These are phyloP conservation scores for Halictus quadricinctus DNA, from an alignment of 2,888 invertebrate genomes.

Conservation along the genomic window DNA sequence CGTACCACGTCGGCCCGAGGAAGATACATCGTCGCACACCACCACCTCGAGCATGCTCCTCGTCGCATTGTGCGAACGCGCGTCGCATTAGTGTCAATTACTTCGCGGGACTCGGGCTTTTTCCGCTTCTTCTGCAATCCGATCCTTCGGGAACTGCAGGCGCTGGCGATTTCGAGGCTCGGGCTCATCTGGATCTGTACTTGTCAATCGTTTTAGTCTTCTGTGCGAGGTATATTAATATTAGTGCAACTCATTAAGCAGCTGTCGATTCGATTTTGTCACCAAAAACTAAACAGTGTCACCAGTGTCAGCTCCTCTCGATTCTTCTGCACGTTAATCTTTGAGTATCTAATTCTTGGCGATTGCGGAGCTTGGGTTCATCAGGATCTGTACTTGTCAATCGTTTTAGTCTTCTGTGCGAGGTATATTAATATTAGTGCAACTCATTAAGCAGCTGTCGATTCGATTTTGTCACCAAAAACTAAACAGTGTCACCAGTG, in stretches of 20 bases:
- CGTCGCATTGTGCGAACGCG: slow-evolving; percentile 11
- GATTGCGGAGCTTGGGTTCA: too few species aligned
- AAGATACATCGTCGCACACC: slow-evolving; percentile 7
- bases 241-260: background rate
- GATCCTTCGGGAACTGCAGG: background rate
- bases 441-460: too few species aligned
- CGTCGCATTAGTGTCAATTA: slow-evolving; percentile 4
- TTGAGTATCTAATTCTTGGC: too few species aligned
- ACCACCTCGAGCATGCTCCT: slow-evolving; percentile 7
- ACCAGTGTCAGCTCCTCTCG: too few species aligned
- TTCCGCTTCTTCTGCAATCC: background rate
- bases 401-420: too few species aligned
- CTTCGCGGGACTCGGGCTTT: background rate
- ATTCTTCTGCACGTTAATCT: too few species aligned
- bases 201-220: background rate
- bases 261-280: too few species aligned
- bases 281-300: too few species aligned
- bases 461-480: too few species aligned
- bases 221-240: background rate
- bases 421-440: too few species aligned
- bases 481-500: too few species aligned
- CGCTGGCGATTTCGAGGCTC: background rate
- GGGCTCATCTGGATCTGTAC: background rate
- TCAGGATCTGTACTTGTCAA: too few species aligned
- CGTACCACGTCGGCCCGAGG: slow-evolving; percentile 6